Base-by-base conservation (phyloP, 1,140 invertebrate species). In the Zaprionus kolodkinae region DNA sequence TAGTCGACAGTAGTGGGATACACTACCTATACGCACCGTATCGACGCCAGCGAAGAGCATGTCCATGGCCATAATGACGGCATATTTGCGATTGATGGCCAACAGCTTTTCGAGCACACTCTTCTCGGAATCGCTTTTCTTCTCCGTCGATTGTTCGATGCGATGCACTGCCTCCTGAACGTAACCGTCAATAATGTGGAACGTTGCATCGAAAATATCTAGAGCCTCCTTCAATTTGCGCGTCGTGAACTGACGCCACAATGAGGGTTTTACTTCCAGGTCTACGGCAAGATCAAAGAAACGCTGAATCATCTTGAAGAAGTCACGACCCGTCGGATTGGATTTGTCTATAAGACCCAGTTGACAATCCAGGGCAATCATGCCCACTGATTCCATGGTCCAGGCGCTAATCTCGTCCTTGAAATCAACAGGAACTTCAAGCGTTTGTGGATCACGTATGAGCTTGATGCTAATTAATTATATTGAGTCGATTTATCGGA, bases 31-130 rank as follows among this genome's bases (percentile, higher is more conserved):
- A 45, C 40, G n/a, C 93, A 96, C 95, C 69, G 96, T 97, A 91
- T 97, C 96, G 45, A 96, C 94, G 38, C 96, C 96, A 21, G 95
- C 96, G 43, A 96, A 93, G 36, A 97, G 77, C 94, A 96, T 95
- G 85, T 97, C 96, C 67, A 94, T 93, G 7, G 95, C 94, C 94
- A 97, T 95, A 3, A 94, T 93, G 13, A 93, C 79, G 0, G 95
- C 95, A 7, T 94, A 91, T 81, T 94, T 93, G 71, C 94, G 93
- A 79, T 96, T 94, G 15, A 94, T 94, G 78, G 93, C 93, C 1
- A 95, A 78, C 43, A 95, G 80, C 81, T 94, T 94, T 72, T 95
- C 94, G 25, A 96, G 82, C 55, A 96, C 92, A 81, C 93, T 94
- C 38, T 77, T 61, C 52, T 86, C 82, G 1, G 56, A 15, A 17